phyloP scores from a whole-genome alignment of 1,140 invertebrate genomes.

The Ephestia elutella region DNA sequence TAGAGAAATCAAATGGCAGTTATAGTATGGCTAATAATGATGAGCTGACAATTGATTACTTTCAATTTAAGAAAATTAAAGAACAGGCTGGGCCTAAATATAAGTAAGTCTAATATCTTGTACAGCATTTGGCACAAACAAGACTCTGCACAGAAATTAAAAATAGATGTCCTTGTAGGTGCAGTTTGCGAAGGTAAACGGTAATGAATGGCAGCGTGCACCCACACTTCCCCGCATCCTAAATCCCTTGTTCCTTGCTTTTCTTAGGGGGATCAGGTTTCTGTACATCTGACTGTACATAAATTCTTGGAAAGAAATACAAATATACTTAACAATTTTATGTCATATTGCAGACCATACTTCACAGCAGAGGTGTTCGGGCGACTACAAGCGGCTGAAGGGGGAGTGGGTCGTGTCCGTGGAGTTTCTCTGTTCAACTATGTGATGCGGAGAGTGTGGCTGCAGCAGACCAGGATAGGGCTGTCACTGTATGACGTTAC shows the following conservation, averaged over 20 bases:
- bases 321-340: too few relatives aligned
- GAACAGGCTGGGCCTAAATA: conserved; percentile 81
- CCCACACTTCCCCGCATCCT: too few relatives aligned
- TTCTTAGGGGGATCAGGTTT: too few relatives aligned
- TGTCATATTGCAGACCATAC: conserved; percentile 76
- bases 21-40: conserved; percentile 76
- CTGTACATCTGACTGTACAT: too few relatives aligned
- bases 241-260: too few relatives aligned
- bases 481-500: conserved; percentile 94
- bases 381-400: conserved; percentile 88
- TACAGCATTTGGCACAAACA: too few relatives aligned
- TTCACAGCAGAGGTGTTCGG: conserved; percentile 91
- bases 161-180: too few relatives aligned
- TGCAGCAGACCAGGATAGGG: conserved; percentile 94
- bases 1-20: conserved; percentile 87
- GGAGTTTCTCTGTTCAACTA: conserved; percentile 94
- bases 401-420: conserved; percentile 83
- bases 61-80: conserved; percentile 86
- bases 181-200: too few relatives aligned
- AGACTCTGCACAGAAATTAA: too few relatives aligned
- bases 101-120: conserved; percentile 71
- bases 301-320: too few relatives aligned
- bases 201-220: too few relatives aligned
- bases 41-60: conserved; percentile 90
- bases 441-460: conserved; percentile 95